phyloP scores from a whole-genome alignment of 2,888 invertebrate species.

The Pammene aurita region DNA sequence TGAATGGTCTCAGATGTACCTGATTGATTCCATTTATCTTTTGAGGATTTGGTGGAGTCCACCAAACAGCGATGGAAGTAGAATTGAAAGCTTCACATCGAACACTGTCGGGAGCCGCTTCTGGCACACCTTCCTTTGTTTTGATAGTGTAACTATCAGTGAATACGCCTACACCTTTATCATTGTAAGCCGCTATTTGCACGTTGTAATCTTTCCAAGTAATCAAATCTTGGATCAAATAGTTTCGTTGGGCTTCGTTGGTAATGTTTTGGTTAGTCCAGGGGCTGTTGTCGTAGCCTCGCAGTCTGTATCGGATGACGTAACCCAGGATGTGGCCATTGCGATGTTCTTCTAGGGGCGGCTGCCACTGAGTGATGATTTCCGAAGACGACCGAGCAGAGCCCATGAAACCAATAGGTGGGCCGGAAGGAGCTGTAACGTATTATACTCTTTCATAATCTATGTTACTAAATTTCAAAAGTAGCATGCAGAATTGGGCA shows the following conservation, averaged over 20 bases:
- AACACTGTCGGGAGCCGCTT: conserved; percentile 94
- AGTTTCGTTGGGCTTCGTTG: conserved; percentile 95
- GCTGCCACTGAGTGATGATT: conserved; percentile 98
- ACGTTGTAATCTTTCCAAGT: conserved; percentile 99
- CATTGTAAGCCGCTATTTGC: conserved; percentile 98
- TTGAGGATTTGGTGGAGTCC: conserved; percentile 99
- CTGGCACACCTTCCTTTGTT: conserved; percentile 97
- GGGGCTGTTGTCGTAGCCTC: conserved; percentile 95
- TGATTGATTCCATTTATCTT: conserved; percentile 99
- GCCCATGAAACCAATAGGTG: conserved; percentile 97
- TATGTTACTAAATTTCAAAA: background rate
- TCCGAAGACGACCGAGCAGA: conserved; percentile 97
- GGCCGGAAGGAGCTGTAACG: conserved; percentile 94
- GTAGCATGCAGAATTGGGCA: conserved; percentile 15
- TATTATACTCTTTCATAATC: background rate
- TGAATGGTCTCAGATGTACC: conserved; percentile 61
- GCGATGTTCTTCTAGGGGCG: conserved; percentile 95
- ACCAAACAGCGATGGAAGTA: conserved; percentile 91
- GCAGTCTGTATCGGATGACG: conserved; percentile 94
- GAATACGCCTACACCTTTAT: conserved; percentile 96
- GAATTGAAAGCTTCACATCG: conserved; percentile 92
- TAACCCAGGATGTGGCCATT: conserved; percentile 98
- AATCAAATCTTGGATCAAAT: conserved; percentile 94
- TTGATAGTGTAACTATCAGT: conserved; percentile 96
- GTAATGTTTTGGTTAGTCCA: conserved; percentile 97